These are phyloP conservation scores for Cephus spinipes DNA, from an alignment of 2,888 invertebrate species.

Conservation along the genomic window DNA sequence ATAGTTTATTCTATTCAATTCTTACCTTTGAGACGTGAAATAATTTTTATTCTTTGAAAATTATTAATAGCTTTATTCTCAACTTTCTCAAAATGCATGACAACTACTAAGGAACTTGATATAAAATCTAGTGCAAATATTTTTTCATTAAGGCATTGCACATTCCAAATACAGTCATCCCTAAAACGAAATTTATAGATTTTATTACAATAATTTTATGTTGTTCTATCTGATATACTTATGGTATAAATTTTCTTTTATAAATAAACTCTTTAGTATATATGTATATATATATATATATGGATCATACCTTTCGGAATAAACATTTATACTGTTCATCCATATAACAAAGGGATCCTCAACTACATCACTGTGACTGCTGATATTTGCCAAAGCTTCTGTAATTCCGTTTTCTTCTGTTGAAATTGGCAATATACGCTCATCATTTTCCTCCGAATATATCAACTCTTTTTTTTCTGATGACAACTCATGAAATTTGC, in stretches of 20 bases:
- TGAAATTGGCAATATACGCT: background rate
- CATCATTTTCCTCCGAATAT: background rate
- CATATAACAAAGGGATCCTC: slow-evolving; percentile 19
- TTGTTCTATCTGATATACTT: background rate
- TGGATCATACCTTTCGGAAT: slow-evolving; percentile 7
- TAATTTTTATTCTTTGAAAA: slow-evolving; percentile 33
- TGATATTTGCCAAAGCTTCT: background rate
- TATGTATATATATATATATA: background rate
- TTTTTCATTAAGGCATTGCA: slow-evolving; percentile 35
- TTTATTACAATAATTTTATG: background rate
- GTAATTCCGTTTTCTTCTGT: background rate
- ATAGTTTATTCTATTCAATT: background rate
- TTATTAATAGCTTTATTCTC: slow-evolving; percentile 6
- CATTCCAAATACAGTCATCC: slow-evolving; percentile 48
- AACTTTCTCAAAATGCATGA: slow-evolving; percentile 35
- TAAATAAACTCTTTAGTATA: background rate
- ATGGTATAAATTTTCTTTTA: background rate
- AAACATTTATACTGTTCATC: slow-evolving; percentile 20
- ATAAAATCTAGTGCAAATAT: slow-evolving; percentile 47
- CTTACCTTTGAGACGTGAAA: slow-evolving; percentile 44
- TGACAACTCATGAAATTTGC: background rate
- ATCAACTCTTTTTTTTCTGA: background rate
- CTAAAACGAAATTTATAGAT: slow-evolving; percentile 32
- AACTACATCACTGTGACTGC: background rate
- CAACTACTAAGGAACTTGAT: slow-evolving; percentile 45